Evolutionary conservation across 2,888 invertebrate genomes (phyloP), one percentile per base, ranked within the genome.

Genomic region (Eristalis arbustorum): DNA sequence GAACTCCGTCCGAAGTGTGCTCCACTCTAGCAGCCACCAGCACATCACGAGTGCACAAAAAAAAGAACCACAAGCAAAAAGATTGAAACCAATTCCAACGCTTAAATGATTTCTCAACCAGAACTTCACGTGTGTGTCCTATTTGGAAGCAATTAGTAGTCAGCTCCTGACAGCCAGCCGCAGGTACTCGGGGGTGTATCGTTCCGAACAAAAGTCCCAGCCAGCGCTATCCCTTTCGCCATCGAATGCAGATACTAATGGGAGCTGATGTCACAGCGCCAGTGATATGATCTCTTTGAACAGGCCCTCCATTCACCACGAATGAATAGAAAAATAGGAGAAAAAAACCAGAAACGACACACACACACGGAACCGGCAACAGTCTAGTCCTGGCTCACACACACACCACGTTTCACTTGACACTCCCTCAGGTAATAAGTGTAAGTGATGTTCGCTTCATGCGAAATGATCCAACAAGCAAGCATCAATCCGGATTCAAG

Each of bases 371-470:
- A 67, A 67, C 22, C 77, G 72, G 72, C 72, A 76, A 75, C 74
- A 84, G 75, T 69, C 66, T 69, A 28, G 28, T 31, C 22, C 64
- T 28, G 37, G 13, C 66, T 40, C 18, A 57, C 61, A 68, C 49
- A 40, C 66, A 59, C 78, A 73, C 59, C 37, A 42, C 85, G 28
- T 68, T 72, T 69, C 85, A 85, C 74, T 82, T 74, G 82, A 71
- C 59, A 71, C 73, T 85, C 85, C 82, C 85, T 78, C 69, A 85
- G 85, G 85, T 85, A 85, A 85, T 85, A 85, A 85, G 85, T 85
- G 85, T 81, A 85, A 85, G 85, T 81, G 85, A 77, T 85, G 85
- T 85, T 85, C 81, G 85, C 71, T 85, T 85, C 82, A 85, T 71
- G 82, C 77, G 77, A 85, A 85, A 74, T 78, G 85, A 82, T 82